Evolutionary conservation across 2,113 vertebrate species (phyloP).

Genomic region (Callocephalon fimbriatum): DNA sequence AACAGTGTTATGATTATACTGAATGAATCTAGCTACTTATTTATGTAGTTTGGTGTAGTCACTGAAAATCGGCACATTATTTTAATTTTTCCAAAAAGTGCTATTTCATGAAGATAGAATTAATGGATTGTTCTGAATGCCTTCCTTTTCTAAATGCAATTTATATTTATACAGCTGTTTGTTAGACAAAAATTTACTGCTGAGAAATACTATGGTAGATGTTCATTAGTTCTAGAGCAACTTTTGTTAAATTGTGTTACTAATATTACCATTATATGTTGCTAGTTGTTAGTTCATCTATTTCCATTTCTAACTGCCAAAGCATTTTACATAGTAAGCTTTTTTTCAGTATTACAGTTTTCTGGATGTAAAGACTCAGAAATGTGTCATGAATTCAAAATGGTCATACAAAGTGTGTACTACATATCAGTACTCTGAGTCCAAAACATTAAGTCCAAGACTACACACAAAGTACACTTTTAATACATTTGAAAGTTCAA

Average conservation of each 20-base stretch:
- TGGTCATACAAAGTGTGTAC: neutral
- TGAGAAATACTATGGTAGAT: neutral
- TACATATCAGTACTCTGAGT: neutral
- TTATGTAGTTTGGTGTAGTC: neutral
- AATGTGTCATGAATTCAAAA: neutral
- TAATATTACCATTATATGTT: neutral
- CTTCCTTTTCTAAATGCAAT: neutral
- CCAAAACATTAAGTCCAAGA: neutral
- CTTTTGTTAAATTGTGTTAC: neutral
- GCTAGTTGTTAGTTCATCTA: neutral
- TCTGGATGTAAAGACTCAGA: neutral
- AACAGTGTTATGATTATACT: neutral
- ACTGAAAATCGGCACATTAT: neutral
- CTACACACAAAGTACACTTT: neutral
- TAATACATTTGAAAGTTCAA: neutral
- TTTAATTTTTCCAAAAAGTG: neutral
- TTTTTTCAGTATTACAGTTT: neutral
- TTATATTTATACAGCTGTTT: neutral
- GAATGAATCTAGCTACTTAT: neutral
- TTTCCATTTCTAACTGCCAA: neutral
- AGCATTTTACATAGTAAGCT: neutral
- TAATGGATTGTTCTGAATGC: neutral
- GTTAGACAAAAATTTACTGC: neutral
- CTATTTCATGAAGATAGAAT: neutral
- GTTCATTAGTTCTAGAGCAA: neutral